Percentiles rank a stretch among this genome's conserved stretches.
These are phyloP conservation scores for Lutraria rhynchaena DNA, from an alignment of 1,140 invertebrate genomes.

Conservation along the genomic window DNA sequence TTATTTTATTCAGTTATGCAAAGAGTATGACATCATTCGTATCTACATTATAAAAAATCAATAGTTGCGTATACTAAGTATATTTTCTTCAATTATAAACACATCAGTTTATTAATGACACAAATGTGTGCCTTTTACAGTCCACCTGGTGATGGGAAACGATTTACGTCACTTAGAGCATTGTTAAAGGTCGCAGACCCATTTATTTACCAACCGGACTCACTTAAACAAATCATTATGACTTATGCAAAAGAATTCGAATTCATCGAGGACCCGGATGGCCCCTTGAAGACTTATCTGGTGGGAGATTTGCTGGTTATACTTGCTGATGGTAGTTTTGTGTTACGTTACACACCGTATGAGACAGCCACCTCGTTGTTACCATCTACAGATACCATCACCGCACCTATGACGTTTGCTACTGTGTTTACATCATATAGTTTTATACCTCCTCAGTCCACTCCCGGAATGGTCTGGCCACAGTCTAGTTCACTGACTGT, in stretches of 20 bases:
- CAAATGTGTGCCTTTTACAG: no score
- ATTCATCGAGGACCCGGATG: conserved; percentile 33
- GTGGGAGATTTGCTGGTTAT: conserved; percentile 54
- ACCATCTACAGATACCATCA: conserved; percentile 33
- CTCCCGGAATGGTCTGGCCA: conserved; percentile 49
- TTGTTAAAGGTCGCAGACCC: conserved; percentile 49
- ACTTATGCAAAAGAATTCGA: conserved; percentile 31
- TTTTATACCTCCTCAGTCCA: conserved; percentile 42
- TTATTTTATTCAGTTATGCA: no score
- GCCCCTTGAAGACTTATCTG: conserved; percentile 50
- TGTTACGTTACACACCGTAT: conserved; percentile 40
- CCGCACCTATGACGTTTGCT: conserved; percentile 40
- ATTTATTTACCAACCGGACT: conserved; percentile 41
- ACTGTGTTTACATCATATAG: conserved; percentile 51
- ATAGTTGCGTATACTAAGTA: no score
- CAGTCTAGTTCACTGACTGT: conserved; percentile 32
- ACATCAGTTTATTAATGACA: no score
- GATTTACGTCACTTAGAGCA: conserved; percentile 48
- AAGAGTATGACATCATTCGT: no score
- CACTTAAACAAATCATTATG: conserved; percentile 44
- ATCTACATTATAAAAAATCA: no score
- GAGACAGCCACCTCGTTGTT: conserved; percentile 40
- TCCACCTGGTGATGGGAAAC: conserved; percentile 39
- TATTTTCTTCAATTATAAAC: no score
- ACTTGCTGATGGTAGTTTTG: conserved; percentile 51